Percentiles rank a stretch among this genome's conserved stretches.
Conservation (phyloP, 2,113 vertebrate genomes). For the Daboia siamensis region DNA sequence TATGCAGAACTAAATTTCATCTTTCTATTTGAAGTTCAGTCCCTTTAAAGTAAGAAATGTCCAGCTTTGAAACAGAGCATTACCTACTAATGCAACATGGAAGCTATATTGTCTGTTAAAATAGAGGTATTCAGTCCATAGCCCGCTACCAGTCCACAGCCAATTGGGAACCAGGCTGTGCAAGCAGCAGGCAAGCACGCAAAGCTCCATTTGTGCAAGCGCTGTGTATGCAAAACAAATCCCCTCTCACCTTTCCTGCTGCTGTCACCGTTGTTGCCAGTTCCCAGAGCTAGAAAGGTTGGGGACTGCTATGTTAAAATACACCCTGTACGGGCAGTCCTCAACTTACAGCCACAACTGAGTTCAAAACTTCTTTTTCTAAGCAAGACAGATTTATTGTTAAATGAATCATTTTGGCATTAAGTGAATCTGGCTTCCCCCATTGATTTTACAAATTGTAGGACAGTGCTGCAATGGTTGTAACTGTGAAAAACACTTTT, state of each 20-base stretch:
- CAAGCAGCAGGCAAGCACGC: neutral
- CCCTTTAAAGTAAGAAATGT: slow-evolving; percentile 24
- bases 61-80: slow-evolving; percentile 1
- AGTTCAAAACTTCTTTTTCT: neutral
- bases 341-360: neutral
- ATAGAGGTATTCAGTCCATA: neutral
- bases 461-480: neutral
- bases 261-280: neutral
- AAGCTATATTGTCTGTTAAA: neutral
- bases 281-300: neutral
- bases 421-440: neutral
- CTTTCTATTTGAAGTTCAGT: slow-evolving; percentile 16
- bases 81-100: neutral
- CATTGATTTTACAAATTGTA: neutral
- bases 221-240: neutral
- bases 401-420: neutral
- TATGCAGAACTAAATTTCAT: slow-evolving; percentile 4
- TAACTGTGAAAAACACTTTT: no score
- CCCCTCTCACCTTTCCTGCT: neutral
- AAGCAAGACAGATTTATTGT: neutral
- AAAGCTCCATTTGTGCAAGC: neutral
- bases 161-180: neutral
- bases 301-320: neutral
- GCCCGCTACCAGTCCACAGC: no score
- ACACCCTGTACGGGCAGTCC: neutral